These are phyloP conservation scores for Ivindomyrus marchei DNA, from an alignment of 2,113 vertebrate species.

Conservation along the genomic window DNA sequence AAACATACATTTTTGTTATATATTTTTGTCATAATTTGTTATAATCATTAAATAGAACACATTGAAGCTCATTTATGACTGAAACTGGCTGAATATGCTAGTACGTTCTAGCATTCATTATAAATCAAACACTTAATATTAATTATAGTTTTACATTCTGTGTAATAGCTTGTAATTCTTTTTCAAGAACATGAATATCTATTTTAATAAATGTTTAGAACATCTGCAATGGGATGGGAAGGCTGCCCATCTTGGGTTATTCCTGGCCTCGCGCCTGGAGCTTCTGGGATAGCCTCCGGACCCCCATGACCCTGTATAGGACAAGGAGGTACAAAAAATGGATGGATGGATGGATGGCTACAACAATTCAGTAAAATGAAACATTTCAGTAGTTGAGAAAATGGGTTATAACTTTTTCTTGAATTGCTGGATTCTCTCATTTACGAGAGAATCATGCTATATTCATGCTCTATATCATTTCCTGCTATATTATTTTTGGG, in stretches of 20 bases:
- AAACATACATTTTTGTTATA: not conserved
- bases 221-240: not conserved
- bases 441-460: not conserved
- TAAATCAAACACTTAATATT: not conserved
- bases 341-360: not conserved
- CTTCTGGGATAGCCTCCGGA: not conserved
- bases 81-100: not conserved
- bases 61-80: not conserved
- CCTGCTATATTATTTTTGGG: not conserved
- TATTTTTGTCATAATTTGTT: not conserved
- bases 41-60: not conserved
- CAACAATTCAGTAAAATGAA: not conserved
- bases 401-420: not conserved
- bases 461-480: too few species aligned
- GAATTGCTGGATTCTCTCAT: not conserved
- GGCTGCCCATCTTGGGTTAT: not conserved
- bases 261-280: not conserved
- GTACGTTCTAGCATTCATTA: not conserved
- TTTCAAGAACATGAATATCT: not conserved
- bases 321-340: not conserved
- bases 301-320: not conserved
- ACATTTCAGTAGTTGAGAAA: not conserved
- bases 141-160: not conserved
- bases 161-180: not conserved
- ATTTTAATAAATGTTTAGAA: not conserved